Evolutionary conservation across 2,113 vertebrate species (phyloP).

Genomic region (Mesitornis unicolor): DNA sequence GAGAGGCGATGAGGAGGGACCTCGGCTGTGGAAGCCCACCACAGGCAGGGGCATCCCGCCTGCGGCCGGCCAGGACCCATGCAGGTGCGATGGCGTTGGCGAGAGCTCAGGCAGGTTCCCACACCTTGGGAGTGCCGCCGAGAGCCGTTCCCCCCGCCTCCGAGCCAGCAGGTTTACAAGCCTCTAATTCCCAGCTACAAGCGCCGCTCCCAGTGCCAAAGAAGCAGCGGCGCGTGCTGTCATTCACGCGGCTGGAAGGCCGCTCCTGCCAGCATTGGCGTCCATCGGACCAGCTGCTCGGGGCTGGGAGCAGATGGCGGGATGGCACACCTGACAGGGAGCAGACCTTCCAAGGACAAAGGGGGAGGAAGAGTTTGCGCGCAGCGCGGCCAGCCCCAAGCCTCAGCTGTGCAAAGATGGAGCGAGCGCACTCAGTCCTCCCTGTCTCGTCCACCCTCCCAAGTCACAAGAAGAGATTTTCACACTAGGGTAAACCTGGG

Average conservation of each 20-base stretch:
- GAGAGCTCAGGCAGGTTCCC: not conserved
- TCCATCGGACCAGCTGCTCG: constrained; percentile 65
- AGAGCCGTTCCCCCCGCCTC: not conserved
- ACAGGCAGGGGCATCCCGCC: rapidly evolving
- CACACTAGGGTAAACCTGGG: not conserved
- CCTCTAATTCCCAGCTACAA: constrained; percentile 70
- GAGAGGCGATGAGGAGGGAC: not conserved
- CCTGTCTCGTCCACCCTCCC: not conserved
- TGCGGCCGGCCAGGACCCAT: rapidly evolving
- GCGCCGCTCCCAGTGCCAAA: constrained; percentile 61
- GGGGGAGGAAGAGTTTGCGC: constrained; percentile 13
- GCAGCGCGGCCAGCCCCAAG: not conserved
- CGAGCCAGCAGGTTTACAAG: constrained; percentile 54
- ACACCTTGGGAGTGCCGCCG: not conserved
- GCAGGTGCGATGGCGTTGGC: not conserved
- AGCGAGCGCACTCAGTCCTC: not conserved
- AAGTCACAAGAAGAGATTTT: not conserved
- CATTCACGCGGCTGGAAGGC: constrained; percentile 71
- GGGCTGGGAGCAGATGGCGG: constrained; percentile 74
- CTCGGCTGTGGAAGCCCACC: rapidly evolving
- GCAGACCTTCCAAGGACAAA: constrained; percentile 75
- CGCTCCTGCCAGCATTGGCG: constrained; percentile 67
- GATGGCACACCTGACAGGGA: constrained; percentile 72
- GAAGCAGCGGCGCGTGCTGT: constrained; percentile 67
- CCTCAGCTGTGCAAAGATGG: not conserved